Evolutionary conservation across 2,888 invertebrate species (phyloP).

Genomic region (Pegoplata infirma): DNA sequence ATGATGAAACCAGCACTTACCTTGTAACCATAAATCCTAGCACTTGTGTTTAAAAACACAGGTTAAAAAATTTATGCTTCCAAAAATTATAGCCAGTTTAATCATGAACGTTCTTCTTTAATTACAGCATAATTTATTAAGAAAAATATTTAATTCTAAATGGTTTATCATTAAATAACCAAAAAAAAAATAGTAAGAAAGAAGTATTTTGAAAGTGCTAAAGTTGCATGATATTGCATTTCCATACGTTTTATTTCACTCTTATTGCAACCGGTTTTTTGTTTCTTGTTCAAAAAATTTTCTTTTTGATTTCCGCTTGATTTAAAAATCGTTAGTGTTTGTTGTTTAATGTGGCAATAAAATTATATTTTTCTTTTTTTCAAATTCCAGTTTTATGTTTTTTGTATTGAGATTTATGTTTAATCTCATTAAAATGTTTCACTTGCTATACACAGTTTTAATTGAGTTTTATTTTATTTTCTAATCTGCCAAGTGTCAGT

Average conservation of each 20-base stretch:
- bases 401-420: not conserved
- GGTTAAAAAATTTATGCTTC: not conserved
- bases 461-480: not conserved
- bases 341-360: not conserved
- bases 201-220: not conserved
- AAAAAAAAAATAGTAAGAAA: not conserved
- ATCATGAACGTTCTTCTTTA: not conserved
- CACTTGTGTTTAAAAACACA: conserved; percentile 1
- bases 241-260: not conserved
- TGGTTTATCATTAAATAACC: not conserved
- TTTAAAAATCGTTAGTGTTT: not conserved
- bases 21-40: not conserved
- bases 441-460: conserved; percentile 21
- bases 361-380: not conserved
- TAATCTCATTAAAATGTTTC: conserved; percentile 23
- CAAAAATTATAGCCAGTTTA: not conserved
- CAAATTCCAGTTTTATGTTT: conserved; percentile 23
- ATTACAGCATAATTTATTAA: not conserved
- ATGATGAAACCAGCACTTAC: conserved; percentile 42
- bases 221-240: not conserved
- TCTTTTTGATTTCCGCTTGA: conserved; percentile 8
- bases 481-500: not conserved
- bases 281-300: too few relatives aligned
- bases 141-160: not conserved
- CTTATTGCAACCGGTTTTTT: not conserved